phyloP scores from a whole-genome alignment of 1,140 invertebrate genomes.

The Bombus haemorrhoidalis region DNA sequence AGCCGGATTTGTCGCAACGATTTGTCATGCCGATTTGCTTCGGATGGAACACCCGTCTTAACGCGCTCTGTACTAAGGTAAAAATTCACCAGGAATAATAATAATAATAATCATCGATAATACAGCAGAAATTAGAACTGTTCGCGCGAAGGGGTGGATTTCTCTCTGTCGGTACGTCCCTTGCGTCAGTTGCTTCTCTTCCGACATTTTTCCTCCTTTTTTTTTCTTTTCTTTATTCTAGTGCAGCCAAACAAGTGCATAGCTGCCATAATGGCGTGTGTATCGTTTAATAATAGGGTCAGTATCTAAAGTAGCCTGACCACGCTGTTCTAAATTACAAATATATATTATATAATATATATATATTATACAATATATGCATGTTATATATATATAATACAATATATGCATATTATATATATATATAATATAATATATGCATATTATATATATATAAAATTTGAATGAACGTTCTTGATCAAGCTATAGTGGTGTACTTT shows the following conservation, averaged over 20 bases:
- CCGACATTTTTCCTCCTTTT: too few species aligned
- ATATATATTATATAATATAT: constrained; percentile 58
- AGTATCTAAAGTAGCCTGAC: constrained; percentile 31
- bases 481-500: constrained; percentile 60
- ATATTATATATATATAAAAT: constrained; percentile 68
- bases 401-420: constrained; percentile 23
- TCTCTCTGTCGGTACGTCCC: neutral
- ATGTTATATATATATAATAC: neutral
- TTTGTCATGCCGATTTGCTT: neutral
- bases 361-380: too few species aligned
- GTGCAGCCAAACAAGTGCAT: constrained; percentile 9
- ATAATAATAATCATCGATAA: constrained; percentile 17
- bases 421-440: neutral
- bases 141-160: neutral
- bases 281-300: constrained; percentile 35
- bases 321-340: constrained; percentile 69
- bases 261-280: neutral
- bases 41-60: neutral
- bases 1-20: neutral
- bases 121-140: neutral
- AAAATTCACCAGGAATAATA: neutral
- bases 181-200: neutral
- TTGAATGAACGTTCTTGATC: constrained; percentile 67
- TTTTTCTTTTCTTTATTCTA: neutral
- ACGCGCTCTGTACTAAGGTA: too few species aligned